Evolutionary conservation across 2,113 vertebrate genomes (phyloP).

Genomic region (Nycticebus coucang): DNA sequence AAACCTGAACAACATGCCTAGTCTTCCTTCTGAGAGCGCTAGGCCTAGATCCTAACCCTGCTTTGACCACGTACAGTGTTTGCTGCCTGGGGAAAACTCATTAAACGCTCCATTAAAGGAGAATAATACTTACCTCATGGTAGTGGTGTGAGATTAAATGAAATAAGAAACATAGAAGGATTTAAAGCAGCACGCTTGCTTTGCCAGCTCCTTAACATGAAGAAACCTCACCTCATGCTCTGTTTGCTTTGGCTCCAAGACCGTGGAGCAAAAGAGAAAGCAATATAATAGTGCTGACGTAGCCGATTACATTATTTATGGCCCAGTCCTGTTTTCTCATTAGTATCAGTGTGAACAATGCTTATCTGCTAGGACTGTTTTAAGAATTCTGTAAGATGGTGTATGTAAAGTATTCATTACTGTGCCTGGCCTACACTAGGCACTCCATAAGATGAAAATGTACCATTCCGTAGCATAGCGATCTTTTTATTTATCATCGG

Average conservation of each 20-base stretch:
- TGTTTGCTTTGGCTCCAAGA: neutral
- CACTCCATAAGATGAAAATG: neutral
- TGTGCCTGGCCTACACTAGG: neutral
- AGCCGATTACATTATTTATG: neutral
- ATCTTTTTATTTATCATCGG: neutral
- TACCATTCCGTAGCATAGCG: neutral
- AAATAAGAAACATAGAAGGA: slow-evolving; percentile 4
- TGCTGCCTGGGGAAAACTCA: neutral
- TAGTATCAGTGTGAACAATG: slow-evolving; percentile 36
- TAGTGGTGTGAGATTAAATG: neutral
- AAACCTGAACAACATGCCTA: neutral
- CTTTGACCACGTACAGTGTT: neutral
- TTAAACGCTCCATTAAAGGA: neutral
- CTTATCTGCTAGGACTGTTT: neutral
- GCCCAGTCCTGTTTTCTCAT: neutral
- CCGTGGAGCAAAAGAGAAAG: slow-evolving; percentile 6
- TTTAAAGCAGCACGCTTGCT: neutral
- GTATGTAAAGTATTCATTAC: slow-evolving; percentile 19
- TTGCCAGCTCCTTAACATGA: neutral
- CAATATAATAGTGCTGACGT: neutral
- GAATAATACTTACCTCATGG: neutral
- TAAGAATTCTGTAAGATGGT: neutral
- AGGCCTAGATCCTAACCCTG: neutral
- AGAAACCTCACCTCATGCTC: neutral
- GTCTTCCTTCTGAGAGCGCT: neutral